A percentile compares a stretch with the other conserved stretches of the same genome.
Conservation (phyloP, 1,140 invertebrate species). For the Oryzaephilus surinamensis region DNA sequence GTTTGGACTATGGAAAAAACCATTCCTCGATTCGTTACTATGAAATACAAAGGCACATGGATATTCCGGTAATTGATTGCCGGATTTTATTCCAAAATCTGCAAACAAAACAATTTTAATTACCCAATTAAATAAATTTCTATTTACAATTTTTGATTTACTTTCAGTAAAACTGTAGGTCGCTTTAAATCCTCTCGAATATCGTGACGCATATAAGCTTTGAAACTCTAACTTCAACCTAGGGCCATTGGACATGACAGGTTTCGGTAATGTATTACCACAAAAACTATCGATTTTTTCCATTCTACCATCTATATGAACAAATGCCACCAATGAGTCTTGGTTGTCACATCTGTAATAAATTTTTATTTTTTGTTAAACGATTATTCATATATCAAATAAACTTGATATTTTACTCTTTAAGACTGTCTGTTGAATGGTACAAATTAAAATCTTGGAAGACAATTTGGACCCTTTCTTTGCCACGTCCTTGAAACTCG, state of each 20-base stretch:
- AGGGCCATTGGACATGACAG: slow-evolving; percentile 83
- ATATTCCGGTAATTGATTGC: slow-evolving; percentile 57
- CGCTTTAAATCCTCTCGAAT: slow-evolving; percentile 73
- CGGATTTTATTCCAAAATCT: slow-evolving; percentile 74
- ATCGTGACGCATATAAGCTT: slow-evolving; percentile 57
- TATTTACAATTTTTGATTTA: background rate
- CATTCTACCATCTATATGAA: slow-evolving; percentile 65
- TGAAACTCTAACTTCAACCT: slow-evolving; percentile 72
- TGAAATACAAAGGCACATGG: slow-evolving; percentile 77
- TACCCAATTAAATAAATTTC: too few relatives aligned
- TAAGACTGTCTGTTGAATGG: slow-evolving; percentile 44
- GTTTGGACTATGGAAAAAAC: slow-evolving; percentile 84
- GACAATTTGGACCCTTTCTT: slow-evolving; percentile 64
- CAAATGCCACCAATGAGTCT: slow-evolving; percentile 66
- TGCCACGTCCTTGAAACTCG: slow-evolving; percentile 72
- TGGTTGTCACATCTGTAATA: slow-evolving; percentile 62
- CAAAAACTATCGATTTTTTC: slow-evolving; percentile 78
- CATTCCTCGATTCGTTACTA: slow-evolving; percentile 65
- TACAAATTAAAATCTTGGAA: slow-evolving; percentile 64
- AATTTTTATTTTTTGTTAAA: too few relatives aligned
- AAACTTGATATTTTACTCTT: slow-evolving; percentile 45
- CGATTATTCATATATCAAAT: too few relatives aligned
- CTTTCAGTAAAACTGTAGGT: slow-evolving; percentile 77
- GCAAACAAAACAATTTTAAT: slow-evolving; percentile 27
- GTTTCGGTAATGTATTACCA: slow-evolving; percentile 62